phyloP scores from a whole-genome alignment of 2,113 vertebrate genomes.

The Seriola rivoliana region DNA sequence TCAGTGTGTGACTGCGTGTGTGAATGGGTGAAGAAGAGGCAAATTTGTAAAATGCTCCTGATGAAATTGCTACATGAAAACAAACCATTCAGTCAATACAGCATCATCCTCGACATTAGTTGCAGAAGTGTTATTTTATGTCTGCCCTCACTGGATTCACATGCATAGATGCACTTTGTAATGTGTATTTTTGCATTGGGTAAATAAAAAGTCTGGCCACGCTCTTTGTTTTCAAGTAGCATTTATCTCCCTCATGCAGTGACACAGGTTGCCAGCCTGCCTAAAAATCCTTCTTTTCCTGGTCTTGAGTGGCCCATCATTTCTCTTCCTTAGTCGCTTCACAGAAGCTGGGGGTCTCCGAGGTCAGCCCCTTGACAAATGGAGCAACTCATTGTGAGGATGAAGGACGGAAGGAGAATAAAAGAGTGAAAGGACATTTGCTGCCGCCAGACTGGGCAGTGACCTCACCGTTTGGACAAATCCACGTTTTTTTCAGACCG shows the following conservation, averaged over 20 bases:
- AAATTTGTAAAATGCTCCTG: background rate
- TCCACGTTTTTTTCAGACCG: constrained; percentile 30
- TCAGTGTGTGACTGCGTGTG: background rate
- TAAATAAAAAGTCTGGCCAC: constrained; percentile 14
- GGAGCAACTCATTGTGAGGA: constrained; percentile 75
- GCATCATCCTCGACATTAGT: background rate
- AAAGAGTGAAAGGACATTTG: constrained; percentile 79
- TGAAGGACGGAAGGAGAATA: constrained; percentile 60
- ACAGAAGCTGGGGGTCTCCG: constrained; percentile 53
- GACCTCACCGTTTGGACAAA: constrained; percentile 65
- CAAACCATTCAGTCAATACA: background rate
- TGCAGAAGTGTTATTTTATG: background rate
- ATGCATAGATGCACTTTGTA: background rate
- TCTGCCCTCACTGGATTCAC: background rate
- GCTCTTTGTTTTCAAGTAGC: constrained; percentile 37
- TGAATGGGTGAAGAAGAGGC: background rate
- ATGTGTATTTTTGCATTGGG: constrained; percentile 1
- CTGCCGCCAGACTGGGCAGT: constrained; percentile 68
- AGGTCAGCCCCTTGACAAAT: constrained; percentile 79
- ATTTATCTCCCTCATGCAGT: constrained; percentile 34
- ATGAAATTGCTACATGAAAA: background rate
- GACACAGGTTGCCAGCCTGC: constrained; percentile 38
- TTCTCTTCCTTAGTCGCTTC: constrained; percentile 46
- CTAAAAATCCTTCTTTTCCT: constrained; percentile 46
- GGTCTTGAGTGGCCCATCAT: constrained; percentile 41